phyloP scores from a whole-genome alignment of 1,140 invertebrate genomes.

The Zelostemma sp. region DNA sequence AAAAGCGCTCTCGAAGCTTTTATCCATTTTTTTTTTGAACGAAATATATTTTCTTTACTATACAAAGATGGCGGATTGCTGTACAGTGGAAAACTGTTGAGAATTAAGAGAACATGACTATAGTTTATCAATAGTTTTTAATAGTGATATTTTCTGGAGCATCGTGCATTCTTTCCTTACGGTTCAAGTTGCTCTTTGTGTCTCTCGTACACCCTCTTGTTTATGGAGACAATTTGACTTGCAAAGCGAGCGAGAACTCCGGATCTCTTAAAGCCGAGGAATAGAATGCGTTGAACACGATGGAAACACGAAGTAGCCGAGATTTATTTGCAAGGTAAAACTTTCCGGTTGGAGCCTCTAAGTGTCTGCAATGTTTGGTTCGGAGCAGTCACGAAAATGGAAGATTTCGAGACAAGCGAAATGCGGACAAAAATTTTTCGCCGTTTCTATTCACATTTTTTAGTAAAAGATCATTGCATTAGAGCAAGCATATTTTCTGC shows the following conservation, averaged over 20 bases:
- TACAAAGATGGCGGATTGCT: no score
- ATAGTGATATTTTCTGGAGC: slow-evolving; percentile 19
- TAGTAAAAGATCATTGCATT: no score
- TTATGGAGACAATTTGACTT: slow-evolving; percentile 62
- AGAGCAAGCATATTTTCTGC: no score
- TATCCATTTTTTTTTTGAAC: no score
- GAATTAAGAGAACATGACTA: no score
- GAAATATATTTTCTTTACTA: no score
- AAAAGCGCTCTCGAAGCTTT: no score
- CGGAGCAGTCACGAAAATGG: slow-evolving; percentile 41
- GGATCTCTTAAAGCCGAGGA: slow-evolving; percentile 42
- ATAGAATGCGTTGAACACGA: slow-evolving; percentile 47
- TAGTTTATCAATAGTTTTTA: no score
- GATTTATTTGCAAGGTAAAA: slow-evolving; percentile 49
- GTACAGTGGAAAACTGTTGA: no score
- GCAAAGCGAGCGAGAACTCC: slow-evolving; percentile 57
- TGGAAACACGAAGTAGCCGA: slow-evolving; percentile 49
- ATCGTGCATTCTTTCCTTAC: slow-evolving; percentile 25
- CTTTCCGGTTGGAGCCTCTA: slow-evolving; percentile 44
- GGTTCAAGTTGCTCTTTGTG: slow-evolving; percentile 40
- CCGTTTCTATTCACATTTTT: not conserved
- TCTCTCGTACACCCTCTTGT: slow-evolving; percentile 50
- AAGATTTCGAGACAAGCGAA: slow-evolving; percentile 21
- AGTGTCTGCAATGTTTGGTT: slow-evolving; percentile 37
- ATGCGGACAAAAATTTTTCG: not conserved